Conservation (phyloP, 92 coral and sea anemone genomes). For the Ricordea florida region DNA sequence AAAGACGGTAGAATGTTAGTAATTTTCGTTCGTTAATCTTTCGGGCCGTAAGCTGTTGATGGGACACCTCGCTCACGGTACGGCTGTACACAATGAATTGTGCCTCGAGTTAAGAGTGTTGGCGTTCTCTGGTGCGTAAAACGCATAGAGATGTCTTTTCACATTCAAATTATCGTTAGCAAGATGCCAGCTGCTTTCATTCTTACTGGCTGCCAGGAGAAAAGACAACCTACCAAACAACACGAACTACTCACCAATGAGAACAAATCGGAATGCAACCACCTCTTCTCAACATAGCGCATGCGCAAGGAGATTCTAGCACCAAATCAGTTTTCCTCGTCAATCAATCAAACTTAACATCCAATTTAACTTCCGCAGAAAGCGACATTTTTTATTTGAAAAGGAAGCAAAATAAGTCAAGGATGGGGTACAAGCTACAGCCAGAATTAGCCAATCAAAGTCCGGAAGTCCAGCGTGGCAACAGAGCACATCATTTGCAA, state of each 20-base stretch:
- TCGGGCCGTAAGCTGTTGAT: conserved; percentile 46
- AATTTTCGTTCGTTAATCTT: neutral
- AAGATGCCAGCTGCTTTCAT: conserved; percentile 87
- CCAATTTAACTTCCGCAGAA: no score
- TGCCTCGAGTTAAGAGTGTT: conserved; percentile 31
- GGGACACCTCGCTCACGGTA: conserved; percentile 26
- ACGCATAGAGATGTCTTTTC: conserved; percentile 82
- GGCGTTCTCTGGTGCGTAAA: conserved; percentile 68
- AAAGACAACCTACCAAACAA: conserved; percentile 49
- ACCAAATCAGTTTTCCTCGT: no score
- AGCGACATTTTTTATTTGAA: no score
- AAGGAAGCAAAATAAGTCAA: no score
- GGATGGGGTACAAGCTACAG: no score
- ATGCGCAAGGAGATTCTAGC: conserved; percentile 25
- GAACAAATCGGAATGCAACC: conserved; percentile 35
- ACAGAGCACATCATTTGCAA: no score
- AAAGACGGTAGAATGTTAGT: conserved; percentile 14
- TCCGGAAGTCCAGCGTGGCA: no score
- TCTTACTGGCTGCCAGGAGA: conserved; percentile 80
- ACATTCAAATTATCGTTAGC: conserved; percentile 79
- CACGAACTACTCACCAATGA: conserved; percentile 66
- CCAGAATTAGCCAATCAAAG: no score
- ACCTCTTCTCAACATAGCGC: no score
- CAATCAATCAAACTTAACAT: no score
- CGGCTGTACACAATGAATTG: conserved; percentile 20